These are phyloP conservation scores for Pyrrhosoma nymphula DNA, from an alignment of 2,888 invertebrate species.

Conservation along the genomic window DNA sequence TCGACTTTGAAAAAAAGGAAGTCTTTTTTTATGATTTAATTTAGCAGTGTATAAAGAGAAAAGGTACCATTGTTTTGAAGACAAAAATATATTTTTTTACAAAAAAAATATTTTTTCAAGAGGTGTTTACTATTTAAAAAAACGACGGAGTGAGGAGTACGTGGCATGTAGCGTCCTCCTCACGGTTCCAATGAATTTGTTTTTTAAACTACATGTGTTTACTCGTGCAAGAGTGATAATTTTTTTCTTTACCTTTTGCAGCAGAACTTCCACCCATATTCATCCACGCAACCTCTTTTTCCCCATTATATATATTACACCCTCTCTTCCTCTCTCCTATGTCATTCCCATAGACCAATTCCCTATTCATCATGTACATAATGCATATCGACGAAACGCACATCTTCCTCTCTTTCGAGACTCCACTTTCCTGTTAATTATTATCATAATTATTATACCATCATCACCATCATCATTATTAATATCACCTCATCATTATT, in stretches of 20 bases:
- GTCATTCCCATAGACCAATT: background rate
- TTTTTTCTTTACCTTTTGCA: background rate
- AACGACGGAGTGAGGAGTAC: conserved; percentile 19
- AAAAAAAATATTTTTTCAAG: conserved; percentile 51
- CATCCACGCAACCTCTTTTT: background rate
- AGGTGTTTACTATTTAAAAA: conserved; percentile 62
- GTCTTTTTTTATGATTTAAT: conserved; percentile 52
- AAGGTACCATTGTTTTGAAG: conserved; percentile 63
- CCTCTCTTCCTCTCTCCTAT: background rate
- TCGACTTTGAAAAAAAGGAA: conserved; percentile 58
- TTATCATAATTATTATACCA: background rate
- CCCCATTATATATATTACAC: background rate
- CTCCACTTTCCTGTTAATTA: conserved; percentile 32
- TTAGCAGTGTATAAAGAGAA: conserved; percentile 63
- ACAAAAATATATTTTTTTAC: conserved; percentile 66
- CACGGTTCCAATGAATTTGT: conserved; percentile 37
- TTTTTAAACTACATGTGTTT: conserved; percentile 36
- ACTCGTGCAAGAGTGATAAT: conserved; percentile 19
- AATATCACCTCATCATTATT: conserved; percentile 56
- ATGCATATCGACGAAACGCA: conserved; percentile 4
- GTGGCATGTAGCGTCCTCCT: conserved; percentile 43
- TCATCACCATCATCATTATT: conserved; percentile 48
- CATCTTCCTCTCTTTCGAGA: conserved; percentile 3
- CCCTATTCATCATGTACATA: conserved; percentile 29
- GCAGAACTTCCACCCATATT: background rate